Percentiles rank a stretch among this genome's conserved stretches.
These are phyloP conservation scores for Cyclophora albipunctata DNA, from an alignment of 2,888 invertebrate species.

Conservation along the genomic window DNA sequence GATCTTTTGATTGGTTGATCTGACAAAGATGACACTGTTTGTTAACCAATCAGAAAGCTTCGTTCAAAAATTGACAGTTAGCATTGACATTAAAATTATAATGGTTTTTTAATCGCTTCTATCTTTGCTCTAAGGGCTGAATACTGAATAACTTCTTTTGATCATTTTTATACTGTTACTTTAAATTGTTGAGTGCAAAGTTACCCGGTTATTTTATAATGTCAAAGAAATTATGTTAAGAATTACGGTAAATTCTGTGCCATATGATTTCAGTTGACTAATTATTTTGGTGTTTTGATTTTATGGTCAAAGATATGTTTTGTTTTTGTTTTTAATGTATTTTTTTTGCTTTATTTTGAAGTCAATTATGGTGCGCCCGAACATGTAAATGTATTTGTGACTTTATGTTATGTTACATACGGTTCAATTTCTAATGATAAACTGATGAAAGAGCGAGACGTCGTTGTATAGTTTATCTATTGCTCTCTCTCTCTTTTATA, in stretches of 20 bases:
- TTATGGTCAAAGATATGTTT: too few species aligned
- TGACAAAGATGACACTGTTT: too few species aligned
- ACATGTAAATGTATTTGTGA: constrained; percentile 38
- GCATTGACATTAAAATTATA: constrained; percentile 40
- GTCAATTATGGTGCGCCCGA: constrained; percentile 70
- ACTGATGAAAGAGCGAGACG: background rate
- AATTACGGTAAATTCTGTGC: too few species aligned
- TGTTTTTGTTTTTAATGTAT: constrained; percentile 26
- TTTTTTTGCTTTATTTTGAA: constrained; percentile 36
- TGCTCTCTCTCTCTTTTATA: too few species aligned
- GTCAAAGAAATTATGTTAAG: too few species aligned
- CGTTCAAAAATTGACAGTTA: too few species aligned
- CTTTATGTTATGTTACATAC: constrained; percentile 30
- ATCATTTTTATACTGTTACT: background rate
- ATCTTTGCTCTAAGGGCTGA: constrained; percentile 18
- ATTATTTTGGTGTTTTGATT: too few species aligned
- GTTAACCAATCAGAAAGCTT: too few species aligned
- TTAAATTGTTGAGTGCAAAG: too few species aligned
- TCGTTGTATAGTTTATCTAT: too few species aligned
- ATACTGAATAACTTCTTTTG: background rate
- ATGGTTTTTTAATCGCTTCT: constrained; percentile 24
- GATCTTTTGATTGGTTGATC: constrained; percentile 5
- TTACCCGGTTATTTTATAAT: too few species aligned
- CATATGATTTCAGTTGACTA: too few species aligned
- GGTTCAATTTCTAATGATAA: background rate